A percentile compares a stretch with the other conserved stretches of the same genome.
Conservation (phyloP, 2,797 vertebrate genomes). For the Oreochromis grahami region DNA sequence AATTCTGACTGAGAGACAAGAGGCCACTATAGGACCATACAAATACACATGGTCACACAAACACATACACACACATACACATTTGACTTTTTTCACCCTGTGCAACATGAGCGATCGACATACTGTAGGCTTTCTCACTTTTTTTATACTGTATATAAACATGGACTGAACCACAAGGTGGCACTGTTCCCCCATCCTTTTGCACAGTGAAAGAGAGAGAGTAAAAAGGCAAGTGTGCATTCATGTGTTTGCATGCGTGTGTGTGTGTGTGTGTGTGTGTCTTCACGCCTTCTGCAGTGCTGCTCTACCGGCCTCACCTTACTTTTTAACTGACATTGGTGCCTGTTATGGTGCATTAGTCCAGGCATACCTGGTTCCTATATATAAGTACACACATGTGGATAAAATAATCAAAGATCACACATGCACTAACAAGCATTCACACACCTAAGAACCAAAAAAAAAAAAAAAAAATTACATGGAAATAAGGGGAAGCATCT, state of each 20-base stretch:
- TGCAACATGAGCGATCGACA: not conserved
- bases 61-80: not conserved
- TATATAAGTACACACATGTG: not conserved
- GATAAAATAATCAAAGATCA: not conserved
- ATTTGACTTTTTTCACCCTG: not conserved
- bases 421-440: not conserved
- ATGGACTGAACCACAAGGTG: slow-evolving; percentile 42
- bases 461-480: not conserved
- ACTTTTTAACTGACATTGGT: slow-evolving; percentile 74
- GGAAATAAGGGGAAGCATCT: slow-evolving; percentile 13
- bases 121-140: not conserved
- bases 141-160: not conserved
- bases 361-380: slow-evolving; percentile 1
- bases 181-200: slow-evolving; percentile 58
- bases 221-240: not conserved
- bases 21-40: slow-evolving; percentile 9
- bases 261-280: not conserved
- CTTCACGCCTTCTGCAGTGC: slow-evolving; percentile 50
- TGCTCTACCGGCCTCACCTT: slow-evolving; percentile 50
- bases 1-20: slow-evolving; percentile 46
- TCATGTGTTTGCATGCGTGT: not conserved
- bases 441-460: not conserved
- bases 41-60: slow-evolving; percentile 1
- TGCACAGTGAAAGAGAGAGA: not conserved
- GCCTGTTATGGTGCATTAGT: slow-evolving; percentile 74